Evolutionary conservation across 1,140 invertebrate species (phyloP).

Genomic region (Apis dorsata): DNA sequence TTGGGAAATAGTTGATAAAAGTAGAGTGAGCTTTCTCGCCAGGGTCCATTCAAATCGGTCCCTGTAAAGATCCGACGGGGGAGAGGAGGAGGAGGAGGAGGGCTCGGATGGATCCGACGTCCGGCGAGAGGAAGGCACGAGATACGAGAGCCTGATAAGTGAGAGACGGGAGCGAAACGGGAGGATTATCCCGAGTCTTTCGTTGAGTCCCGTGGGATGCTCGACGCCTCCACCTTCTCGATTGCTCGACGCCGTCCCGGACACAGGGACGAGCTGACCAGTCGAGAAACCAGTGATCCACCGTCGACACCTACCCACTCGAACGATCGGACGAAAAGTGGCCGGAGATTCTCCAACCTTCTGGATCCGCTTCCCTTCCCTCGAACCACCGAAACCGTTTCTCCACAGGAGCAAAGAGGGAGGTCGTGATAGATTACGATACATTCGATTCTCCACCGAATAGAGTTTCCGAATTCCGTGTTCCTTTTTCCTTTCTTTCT

Average conservation of each 20-base stretch:
- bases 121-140: constrained; percentile 27
- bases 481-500: neutral
- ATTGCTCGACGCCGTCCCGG: constrained; percentile 15
- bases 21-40: neutral
- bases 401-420: neutral
- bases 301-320: constrained; percentile 48
- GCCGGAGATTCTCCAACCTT: constrained; percentile 36
- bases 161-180: constrained; percentile 65
- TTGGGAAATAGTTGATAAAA: neutral
- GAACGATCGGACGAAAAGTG: constrained; percentile 29
- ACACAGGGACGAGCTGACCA: constrained; percentile 38
- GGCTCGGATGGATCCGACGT: constrained; percentile 44
- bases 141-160: constrained; percentile 72
- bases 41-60: neutral
- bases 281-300: constrained; percentile 57
- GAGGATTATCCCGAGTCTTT: constrained; percentile 67
- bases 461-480: constrained; percentile 16
- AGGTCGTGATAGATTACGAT: constrained; percentile 54
- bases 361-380: neutral
- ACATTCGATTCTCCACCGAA: constrained; percentile 35
- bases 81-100: constrained; percentile 2
- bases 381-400: neutral
- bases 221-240: constrained; percentile 31
- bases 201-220: constrained; percentile 57
- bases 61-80: constrained; percentile 31